A percentile compares a stretch with the other conserved stretches of the same genome.
phyloP scores from a whole-genome alignment of 2,113 vertebrate genomes.

The Elaphurus davidianus region DNA sequence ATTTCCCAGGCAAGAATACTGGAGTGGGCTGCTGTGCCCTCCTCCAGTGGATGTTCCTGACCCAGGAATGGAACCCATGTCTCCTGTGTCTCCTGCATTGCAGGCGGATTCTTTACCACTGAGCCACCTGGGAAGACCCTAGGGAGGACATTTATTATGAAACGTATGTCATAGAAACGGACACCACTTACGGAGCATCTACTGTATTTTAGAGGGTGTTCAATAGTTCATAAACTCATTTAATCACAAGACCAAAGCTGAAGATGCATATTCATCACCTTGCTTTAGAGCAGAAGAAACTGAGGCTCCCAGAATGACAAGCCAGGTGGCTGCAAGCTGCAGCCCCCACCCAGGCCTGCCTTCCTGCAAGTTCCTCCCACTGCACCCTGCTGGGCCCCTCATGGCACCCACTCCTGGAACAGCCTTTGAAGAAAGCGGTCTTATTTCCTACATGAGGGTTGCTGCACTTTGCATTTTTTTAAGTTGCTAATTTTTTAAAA shows the following conservation, averaged over 20 bases:
- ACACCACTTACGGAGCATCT: background rate
- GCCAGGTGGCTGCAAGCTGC: rapidly evolving
- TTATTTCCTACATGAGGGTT: rapidly evolving
- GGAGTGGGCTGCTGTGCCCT: background rate
- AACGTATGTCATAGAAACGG: background rate
- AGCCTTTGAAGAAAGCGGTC: rapidly evolving
- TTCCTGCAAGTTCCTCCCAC: rapidly evolving
- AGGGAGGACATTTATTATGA: background rate
- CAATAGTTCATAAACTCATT: background rate
- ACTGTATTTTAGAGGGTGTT: rapidly evolving
- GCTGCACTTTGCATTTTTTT: background rate
- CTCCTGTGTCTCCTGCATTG: background rate
- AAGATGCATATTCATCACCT: rapidly evolving
- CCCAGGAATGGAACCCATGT: background rate
- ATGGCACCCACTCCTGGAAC: rapidly evolving
- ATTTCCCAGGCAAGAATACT: background rate
- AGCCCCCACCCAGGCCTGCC: rapidly evolving
- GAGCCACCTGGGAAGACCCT: background rate
- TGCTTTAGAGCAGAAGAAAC: background rate
- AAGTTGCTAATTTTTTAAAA: background rate
- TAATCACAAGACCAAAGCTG: background rate
- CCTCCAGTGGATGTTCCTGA: background rate
- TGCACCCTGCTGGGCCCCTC: rapidly evolving
- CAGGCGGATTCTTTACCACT: background rate
- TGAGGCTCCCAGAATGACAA: background rate